These are phyloP conservation scores for Phengaris alcon DNA, from an alignment of 2,888 invertebrate genomes.

Conservation along the genomic window DNA sequence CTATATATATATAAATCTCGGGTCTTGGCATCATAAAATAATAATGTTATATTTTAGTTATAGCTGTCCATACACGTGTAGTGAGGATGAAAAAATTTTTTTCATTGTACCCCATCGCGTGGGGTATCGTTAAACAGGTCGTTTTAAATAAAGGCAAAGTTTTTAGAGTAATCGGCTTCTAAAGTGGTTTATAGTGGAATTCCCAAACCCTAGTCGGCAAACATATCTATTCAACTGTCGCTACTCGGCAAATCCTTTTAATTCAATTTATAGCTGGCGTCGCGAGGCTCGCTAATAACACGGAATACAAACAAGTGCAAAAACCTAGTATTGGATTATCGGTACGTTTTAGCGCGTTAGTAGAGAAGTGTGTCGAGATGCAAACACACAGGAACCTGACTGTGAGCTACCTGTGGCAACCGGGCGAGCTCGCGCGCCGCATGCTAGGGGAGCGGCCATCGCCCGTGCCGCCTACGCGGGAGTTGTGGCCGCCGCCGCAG, in stretches of 20 bases:
- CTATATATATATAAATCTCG: too few species aligned
- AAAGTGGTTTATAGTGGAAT: too few species aligned
- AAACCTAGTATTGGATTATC: constrained; percentile 71
- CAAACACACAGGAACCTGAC: constrained; percentile 72
- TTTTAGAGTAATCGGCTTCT: too few species aligned
- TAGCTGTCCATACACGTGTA: too few species aligned
- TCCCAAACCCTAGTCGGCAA: not conserved
- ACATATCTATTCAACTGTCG: constrained; percentile 2
- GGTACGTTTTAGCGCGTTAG: constrained; percentile 56
- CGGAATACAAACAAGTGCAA: constrained; percentile 68
- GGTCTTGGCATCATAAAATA: too few species aligned
- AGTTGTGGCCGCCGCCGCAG: constrained; percentile 60
- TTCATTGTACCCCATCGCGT: too few species aligned
- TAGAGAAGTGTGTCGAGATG: constrained; percentile 62
- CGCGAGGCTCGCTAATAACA: constrained; percentile 44
- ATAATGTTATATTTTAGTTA: too few species aligned
- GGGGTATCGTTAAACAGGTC: too few species aligned
- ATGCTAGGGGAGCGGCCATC: constrained; percentile 71
- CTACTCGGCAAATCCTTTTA: constrained; percentile 25
- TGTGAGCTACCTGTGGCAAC: constrained; percentile 73
- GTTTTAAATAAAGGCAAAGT: too few species aligned
- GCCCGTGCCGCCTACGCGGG: constrained; percentile 69
- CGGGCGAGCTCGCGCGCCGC: constrained; percentile 70
- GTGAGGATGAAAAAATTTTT: too few species aligned
- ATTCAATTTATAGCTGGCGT: constrained; percentile 19